Conservation (phyloP, 1,140 invertebrate genomes). For the Pseudomyrmex concolor region DNA sequence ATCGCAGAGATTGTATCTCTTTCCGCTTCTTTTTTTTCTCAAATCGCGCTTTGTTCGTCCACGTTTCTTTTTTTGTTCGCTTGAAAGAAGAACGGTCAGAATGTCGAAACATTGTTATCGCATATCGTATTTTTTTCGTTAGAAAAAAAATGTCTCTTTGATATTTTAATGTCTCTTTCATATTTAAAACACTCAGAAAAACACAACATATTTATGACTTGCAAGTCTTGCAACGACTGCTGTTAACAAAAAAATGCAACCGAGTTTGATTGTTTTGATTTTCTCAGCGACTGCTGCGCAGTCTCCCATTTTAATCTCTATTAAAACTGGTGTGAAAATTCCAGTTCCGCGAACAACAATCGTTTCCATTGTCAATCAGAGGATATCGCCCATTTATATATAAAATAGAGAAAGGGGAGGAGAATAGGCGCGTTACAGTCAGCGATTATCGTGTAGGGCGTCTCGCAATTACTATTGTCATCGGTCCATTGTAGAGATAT, state of each 20-base stretch:
- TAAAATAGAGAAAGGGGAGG: background rate
- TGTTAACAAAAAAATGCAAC: no score
- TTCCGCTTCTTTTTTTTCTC: no score
- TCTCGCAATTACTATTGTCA: conserved; percentile 25
- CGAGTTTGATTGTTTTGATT: background rate
- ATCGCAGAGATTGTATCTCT: no score
- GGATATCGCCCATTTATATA: conserved; percentile 3
- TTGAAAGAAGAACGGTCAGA: no score
- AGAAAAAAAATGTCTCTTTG: no score
- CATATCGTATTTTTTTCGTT: no score
- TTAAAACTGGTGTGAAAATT: background rate
- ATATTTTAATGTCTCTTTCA: no score
- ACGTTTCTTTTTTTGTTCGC: no score
- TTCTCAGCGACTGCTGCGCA: background rate
- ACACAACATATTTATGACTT: background rate
- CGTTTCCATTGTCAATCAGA: conserved; percentile 14
- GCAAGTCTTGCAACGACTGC: no score
- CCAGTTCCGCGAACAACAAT: conserved; percentile 8
- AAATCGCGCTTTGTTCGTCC: no score
- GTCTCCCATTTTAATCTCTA: background rate
- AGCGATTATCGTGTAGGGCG: conserved; percentile 15
- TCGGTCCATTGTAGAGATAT: conserved; percentile 11
- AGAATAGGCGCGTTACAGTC: background rate
- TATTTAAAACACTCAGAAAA: no score
- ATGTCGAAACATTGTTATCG: no score